Evolutionary conservation across 2,113 vertebrate genomes (phyloP).

Genomic region (Coptodon rendalli): DNA sequence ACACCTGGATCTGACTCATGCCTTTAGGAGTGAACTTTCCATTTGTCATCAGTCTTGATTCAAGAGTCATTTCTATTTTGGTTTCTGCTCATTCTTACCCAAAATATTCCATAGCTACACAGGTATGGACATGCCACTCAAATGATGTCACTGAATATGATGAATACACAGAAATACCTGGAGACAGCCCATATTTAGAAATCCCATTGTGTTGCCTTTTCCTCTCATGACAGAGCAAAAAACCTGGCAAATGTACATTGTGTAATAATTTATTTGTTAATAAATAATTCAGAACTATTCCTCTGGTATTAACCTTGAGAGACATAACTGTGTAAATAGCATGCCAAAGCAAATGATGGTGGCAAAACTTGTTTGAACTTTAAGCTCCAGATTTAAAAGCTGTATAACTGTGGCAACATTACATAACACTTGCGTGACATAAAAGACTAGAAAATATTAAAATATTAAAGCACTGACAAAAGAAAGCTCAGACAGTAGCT

Average conservation of each 20-base stretch:
- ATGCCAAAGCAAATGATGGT: neutral
- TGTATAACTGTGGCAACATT: neutral
- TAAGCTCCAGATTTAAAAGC: neutral
- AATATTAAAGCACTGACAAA: neutral
- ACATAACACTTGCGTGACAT: neutral
- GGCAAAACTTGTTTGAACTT: neutral
- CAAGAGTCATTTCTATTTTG: neutral
- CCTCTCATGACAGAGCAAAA: neutral
- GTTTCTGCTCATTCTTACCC: neutral
- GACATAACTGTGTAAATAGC: neutral
- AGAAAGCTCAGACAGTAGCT: neutral
- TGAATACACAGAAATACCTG: fast-evolving
- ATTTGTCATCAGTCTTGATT: neutral
- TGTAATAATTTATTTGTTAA: neutral
- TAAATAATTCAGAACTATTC: neutral
- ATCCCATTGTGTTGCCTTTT: neutral
- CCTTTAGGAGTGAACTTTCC: neutral
- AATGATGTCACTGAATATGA: neutral
- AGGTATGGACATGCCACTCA: neutral
- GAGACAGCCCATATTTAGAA: neutral
- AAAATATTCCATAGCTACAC: neutral
- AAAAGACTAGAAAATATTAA: neutral
- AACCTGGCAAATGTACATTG: neutral
- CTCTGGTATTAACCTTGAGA: neutral
- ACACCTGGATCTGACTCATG: neutral